A percentile compares a stretch with the other conserved stretches of the same genome.
phyloP scores from a whole-genome alignment of 2,888 invertebrate genomes.

The Omphaloscelis lunosa region DNA sequence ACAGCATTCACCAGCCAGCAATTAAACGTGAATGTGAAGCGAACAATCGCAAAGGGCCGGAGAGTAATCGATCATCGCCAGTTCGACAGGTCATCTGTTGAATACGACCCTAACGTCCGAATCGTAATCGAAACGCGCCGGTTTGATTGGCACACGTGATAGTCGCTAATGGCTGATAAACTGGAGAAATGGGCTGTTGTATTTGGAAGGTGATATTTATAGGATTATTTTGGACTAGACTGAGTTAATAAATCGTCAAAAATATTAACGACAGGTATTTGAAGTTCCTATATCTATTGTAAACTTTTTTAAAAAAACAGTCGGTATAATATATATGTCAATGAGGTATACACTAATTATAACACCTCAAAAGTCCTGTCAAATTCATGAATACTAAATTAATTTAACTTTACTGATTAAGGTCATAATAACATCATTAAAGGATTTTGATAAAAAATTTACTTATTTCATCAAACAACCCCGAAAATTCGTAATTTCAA shows the following conservation, averaged over 20 bases:
- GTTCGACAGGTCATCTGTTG: slow-evolving; percentile 68
- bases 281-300: too few relatives aligned
- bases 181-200: slow-evolving; percentile 30
- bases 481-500: slow-evolving; percentile 6
- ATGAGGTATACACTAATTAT: background rate
- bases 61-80: slow-evolving; percentile 66
- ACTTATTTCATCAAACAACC: background rate
- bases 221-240: background rate
- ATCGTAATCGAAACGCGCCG: slow-evolving; percentile 61
- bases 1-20: slow-evolving; percentile 55
- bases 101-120: slow-evolving; percentile 59
- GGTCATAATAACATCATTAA: background rate
- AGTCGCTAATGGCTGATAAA: slow-evolving; percentile 59
- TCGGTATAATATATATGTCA: too few relatives aligned
- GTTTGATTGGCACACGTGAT: slow-evolving; percentile 65
- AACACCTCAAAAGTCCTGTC: too few relatives aligned
- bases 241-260: background rate
- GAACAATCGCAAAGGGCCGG: slow-evolving; percentile 63
- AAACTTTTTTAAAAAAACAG: too few relatives aligned
- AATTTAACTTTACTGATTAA: background rate
- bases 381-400: background rate
- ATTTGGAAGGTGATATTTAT: background rate
- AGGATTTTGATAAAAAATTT: background rate
- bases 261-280: too few relatives aligned
- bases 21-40: slow-evolving; percentile 69